Conservation (phyloP, 2,113 vertebrate species). For the Tupaia tana region DNA sequence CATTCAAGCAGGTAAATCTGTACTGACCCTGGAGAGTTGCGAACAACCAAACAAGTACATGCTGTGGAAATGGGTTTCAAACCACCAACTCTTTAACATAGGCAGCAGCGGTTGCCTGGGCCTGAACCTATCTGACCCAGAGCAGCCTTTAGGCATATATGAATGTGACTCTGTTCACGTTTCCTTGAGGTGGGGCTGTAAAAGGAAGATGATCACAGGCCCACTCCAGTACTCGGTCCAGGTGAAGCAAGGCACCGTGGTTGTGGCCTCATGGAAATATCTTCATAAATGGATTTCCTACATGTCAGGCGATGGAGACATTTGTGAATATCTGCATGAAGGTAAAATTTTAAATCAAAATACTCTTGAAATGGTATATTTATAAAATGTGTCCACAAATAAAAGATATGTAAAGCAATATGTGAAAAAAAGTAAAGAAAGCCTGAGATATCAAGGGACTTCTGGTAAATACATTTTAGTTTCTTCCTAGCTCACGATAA, state of each 20-base stretch:
- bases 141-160: slow-evolving; percentile 87
- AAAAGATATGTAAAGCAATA: slow-evolving; percentile 10
- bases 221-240: slow-evolving; percentile 88
- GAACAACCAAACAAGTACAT: slow-evolving; percentile 86
- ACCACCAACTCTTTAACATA: slow-evolving; percentile 92
- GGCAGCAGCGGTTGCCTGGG: slow-evolving; percentile 92
- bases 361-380: not conserved
- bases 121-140: slow-evolving; percentile 86
- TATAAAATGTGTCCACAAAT: not conserved
- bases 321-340: slow-evolving; percentile 93
- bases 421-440: not conserved
- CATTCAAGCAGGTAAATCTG: slow-evolving; percentile 84
- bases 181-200: slow-evolving; percentile 92
- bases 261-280: slow-evolving; percentile 88
- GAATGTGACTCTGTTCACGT: slow-evolving; percentile 89
- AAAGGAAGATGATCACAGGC: slow-evolving; percentile 86
- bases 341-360: slow-evolving; percentile 84
- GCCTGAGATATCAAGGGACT: not conserved
- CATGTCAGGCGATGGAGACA: slow-evolving; percentile 87
- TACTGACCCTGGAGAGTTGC: slow-evolving; percentile 90
- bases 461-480: slow-evolving; percentile 17
- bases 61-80: slow-evolving; percentile 98
- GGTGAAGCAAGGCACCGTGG: slow-evolving; percentile 75
- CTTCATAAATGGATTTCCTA: slow-evolving; percentile 90
- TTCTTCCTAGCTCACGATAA: not conserved